phyloP scores from a whole-genome alignment of 2,888 invertebrate species.

The Iselma pallidipennis region DNA sequence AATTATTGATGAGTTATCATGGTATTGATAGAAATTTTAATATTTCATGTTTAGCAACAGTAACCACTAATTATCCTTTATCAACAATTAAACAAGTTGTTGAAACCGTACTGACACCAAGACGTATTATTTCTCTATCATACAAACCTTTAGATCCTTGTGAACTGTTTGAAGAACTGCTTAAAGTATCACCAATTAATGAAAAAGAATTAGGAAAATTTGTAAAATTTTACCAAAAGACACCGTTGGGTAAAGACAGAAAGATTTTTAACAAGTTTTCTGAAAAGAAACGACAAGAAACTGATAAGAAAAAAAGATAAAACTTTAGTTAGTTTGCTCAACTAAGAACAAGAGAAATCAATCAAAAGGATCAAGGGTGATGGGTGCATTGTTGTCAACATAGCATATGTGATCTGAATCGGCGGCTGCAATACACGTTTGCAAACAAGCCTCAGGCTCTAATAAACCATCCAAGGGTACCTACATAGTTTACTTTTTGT shows the following conservation, averaged over 20 bases:
- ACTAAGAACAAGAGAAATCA: slow-evolving; percentile 30
- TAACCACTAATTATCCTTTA: slow-evolving; percentile 61
- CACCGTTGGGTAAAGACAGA: slow-evolving; percentile 47
- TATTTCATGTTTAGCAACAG: slow-evolving; percentile 61
- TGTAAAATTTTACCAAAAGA: slow-evolving; percentile 57
- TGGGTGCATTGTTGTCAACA: slow-evolving; percentile 31
- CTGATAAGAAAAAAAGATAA: slow-evolving; percentile 40
- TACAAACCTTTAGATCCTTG: slow-evolving; percentile 58
- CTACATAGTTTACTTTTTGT: slow-evolving; percentile 13
- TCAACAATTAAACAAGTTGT: slow-evolving; percentile 57
- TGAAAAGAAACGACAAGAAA: slow-evolving; percentile 36
- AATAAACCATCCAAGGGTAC: slow-evolving; percentile 31
- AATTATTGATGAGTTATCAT: slow-evolving; percentile 63
- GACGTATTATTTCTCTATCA: slow-evolving; percentile 60
- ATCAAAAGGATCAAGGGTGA: slow-evolving; percentile 19
- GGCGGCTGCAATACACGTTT: slow-evolving; percentile 47
- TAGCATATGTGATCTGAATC: slow-evolving; percentile 45
- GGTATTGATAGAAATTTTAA: slow-evolving; percentile 64
- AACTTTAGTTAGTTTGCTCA: too few relatives aligned
- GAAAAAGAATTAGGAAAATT: slow-evolving; percentile 58
- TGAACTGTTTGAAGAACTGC: slow-evolving; percentile 60
- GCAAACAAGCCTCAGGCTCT: slow-evolving; percentile 44
- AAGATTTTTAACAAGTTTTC: slow-evolving; percentile 47
- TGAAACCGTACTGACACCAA: slow-evolving; percentile 55
- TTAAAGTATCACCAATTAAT: slow-evolving; percentile 51